Percentiles rank a stretch among this genome's conserved stretches.
These are phyloP conservation scores for Laodelphax striatellus DNA, from an alignment of 1,140 invertebrate species.

Conservation along the genomic window DNA sequence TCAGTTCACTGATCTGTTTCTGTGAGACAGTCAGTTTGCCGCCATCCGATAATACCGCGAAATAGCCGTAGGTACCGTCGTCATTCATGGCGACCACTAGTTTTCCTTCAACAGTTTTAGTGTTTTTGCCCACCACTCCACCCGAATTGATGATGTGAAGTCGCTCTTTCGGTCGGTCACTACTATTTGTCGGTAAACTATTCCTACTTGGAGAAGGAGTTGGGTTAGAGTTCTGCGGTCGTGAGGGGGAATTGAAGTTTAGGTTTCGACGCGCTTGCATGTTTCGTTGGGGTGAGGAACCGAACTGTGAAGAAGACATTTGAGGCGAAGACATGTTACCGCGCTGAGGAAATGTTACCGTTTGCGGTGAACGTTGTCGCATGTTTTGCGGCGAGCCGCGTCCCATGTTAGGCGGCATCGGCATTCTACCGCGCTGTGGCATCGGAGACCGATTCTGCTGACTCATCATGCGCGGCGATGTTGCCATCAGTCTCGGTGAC, in stretches of 20 bases:
- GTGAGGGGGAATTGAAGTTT: not conserved
- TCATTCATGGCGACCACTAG: not conserved
- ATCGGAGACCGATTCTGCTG: not conserved
- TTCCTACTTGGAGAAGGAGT: too few species aligned
- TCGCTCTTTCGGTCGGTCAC: not conserved
- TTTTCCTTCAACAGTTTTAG: not conserved
- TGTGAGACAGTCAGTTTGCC: not conserved
- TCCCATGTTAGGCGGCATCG: not conserved
- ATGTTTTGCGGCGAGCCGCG: not conserved
- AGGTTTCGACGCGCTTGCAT: not conserved
- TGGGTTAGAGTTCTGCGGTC: not conserved
- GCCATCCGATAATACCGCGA: not conserved
- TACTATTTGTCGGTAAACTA: not conserved
- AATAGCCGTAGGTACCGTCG: not conserved
- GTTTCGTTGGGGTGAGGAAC: not conserved
- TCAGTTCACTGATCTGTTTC: not conserved
- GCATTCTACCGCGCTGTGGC: not conserved
- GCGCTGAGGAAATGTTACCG: too few species aligned
- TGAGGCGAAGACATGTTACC: too few species aligned
- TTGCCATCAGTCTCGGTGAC: too few species aligned
- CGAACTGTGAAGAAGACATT: too few species aligned
- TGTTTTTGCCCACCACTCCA: not conserved
- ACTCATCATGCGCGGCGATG: not conserved
- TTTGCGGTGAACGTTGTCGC: not conserved
- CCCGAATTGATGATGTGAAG: not conserved